A percentile compares a stretch with the other conserved stretches of the same genome.
Conservation (phyloP, 2,888 invertebrate species). For the Noctua comes region DNA sequence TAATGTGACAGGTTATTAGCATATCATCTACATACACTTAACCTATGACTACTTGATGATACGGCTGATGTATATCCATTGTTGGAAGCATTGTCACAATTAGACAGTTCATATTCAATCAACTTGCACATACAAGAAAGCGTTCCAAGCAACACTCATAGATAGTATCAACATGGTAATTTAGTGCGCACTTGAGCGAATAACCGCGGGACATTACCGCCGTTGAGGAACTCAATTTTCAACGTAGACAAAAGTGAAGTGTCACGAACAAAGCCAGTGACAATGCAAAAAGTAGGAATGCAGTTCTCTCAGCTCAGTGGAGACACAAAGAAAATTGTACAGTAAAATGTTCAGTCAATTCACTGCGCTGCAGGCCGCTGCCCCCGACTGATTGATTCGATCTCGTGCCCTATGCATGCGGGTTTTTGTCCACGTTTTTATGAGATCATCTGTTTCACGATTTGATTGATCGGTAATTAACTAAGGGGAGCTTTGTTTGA, state of each 20-base stretch:
- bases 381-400: slow-evolving; percentile 56
- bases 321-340: slow-evolving; percentile 67
- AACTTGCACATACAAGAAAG: slow-evolving; percentile 1
- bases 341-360: slow-evolving; percentile 65
- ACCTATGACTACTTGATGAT: slow-evolving; percentile 6
- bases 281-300: slow-evolving; percentile 66
- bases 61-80: slow-evolving; percentile 4
- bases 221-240: slow-evolving; percentile 65
- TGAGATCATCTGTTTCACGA: slow-evolving; percentile 30
- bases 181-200: slow-evolving; percentile 54
- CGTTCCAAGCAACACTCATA: slow-evolving; percentile 11
- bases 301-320: slow-evolving; percentile 63
- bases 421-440: slow-evolving; percentile 31
- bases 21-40: slow-evolving; percentile 42
- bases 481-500: not conserved
- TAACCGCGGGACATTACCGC: slow-evolving; percentile 58
- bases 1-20: slow-evolving; percentile 50
- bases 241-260: slow-evolving; percentile 69
- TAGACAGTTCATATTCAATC: not conserved
- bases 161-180: slow-evolving; percentile 34
- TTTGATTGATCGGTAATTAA: slow-evolving; percentile 43
- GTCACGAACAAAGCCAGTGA: slow-evolving; percentile 61
- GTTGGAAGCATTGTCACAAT: slow-evolving; percentile 13
- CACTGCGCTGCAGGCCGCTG: slow-evolving; percentile 47
- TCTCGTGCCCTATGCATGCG: slow-evolving; percentile 35